Evolutionary conservation across 92 coral and sea anemone species (phyloP), one percentile per base, ranked within the genome.

Genomic region (Palythoa grandiflora): DNA sequence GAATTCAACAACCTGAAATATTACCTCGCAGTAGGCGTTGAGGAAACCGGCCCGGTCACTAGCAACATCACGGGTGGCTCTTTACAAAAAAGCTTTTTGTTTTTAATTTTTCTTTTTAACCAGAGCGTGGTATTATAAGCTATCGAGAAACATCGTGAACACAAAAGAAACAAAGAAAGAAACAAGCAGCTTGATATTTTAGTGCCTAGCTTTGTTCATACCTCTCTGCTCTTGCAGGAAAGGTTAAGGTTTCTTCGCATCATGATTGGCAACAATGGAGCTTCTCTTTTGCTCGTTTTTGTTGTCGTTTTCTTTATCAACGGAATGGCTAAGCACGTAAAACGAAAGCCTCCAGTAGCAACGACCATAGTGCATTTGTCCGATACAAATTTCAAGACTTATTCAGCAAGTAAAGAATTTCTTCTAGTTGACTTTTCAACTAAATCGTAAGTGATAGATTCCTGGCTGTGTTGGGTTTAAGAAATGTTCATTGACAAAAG

Each of bases 361-460:
- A 44, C 53, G 12, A 5, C 66, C 17, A 75, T 81, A 19, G 75
- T 68, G 2, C 86, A 81, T 63, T 66, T 81, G 16, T 65, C 86
- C 2, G 86, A 81, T 68, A 19, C 14, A 63, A 81, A 81, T 74
- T 81, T 81, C 63, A n/a, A 51, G 75, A 44, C 86, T 21, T 81
- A 81, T 36, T 65, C 76, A 48, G 44, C 73, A 37, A 81, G 86
- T 13, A 81, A 81, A 81, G 53, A 21, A 9, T 47, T 44, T 50
- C 86, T 81, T 19, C 17, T 81, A 19, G 76, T 81, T 44, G 86
- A 81, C 21, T 81, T 81, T 68, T 81, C 86, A 21, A 66, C 75
- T 63, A 81, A 81, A 66, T 65, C 76, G 86, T 81, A 66, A 66
- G 86, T 81, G 21, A 61, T 28, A 16, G 9, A 9, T 35, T 19